A percentile compares a stretch with the other conserved stretches of the same genome.
Conservation (phyloP, 2,797 vertebrate species). For the Adelosebastes latens region DNA sequence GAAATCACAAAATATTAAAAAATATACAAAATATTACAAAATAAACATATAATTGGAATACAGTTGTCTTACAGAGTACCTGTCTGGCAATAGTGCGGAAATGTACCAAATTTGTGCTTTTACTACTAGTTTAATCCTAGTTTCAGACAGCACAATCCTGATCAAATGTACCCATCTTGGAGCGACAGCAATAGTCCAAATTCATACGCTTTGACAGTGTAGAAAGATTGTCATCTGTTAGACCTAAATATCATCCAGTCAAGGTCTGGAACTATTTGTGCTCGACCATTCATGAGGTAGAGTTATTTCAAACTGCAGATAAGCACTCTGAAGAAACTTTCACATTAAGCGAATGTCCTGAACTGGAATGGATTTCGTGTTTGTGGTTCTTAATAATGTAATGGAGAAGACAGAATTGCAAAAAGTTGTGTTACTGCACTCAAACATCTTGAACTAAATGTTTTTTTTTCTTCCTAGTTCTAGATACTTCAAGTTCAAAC, state of each 20-base stretch:
- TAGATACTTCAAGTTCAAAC: not conserved
- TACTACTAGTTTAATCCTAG: not conserved
- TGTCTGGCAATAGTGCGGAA: not conserved
- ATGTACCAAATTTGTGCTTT: not conserved
- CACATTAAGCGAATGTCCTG: not conserved
- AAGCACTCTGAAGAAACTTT: not conserved
- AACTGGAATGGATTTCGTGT: not conserved
- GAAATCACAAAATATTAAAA: not conserved
- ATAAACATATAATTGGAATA: not conserved
- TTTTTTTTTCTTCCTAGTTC: too few species aligned
- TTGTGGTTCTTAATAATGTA: not conserved
- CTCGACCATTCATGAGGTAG: not conserved
- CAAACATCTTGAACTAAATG: not conserved
- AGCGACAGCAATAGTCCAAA: not conserved
- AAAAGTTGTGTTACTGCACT: not conserved
- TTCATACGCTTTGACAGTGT: not conserved
- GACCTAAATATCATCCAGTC: not conserved
- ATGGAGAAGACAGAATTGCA: not conserved
- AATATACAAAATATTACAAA: not conserved
- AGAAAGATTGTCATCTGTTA: not conserved
- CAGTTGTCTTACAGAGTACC: not conserved
- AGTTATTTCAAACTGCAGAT: constrained; percentile 8
- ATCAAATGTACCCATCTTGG: not conserved
- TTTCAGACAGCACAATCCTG: not conserved
- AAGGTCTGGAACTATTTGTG: not conserved